Evolutionary conservation across 2,888 invertebrate genomes (phyloP), one percentile per base, ranked within the genome.

Genomic region (Pecten maximus): DNA sequence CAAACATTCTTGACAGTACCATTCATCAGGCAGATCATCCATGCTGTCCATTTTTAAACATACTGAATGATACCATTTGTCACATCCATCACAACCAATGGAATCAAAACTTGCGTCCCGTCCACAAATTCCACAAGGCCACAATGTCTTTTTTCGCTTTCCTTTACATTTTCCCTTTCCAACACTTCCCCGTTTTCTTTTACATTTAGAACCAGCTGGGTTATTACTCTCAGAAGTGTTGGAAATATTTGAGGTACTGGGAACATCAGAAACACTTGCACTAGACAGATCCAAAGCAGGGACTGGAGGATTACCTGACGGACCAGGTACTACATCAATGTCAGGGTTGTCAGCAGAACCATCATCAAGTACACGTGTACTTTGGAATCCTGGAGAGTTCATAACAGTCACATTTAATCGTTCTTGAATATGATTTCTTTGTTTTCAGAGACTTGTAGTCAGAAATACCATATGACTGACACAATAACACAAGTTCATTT

Each of bases 71-170:
- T 40, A 88, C 88, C 88, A 88, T 35, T 28, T 44, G 19, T 90
- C 87, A 90, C 90, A 90, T 44, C 87, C 60, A 28, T 90, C 88
- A 87, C 87, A 90, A 0, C 90, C 88, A 50, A 90, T 88, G 35
- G 87, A 74, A 88, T 90, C 87, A 12, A 8, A 3, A 88, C 40
- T 50, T 12, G 40, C 74, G 35, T 88, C 90, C 19, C 40, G 23
- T 8, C 28, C 40, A 40, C 88, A 90, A 8, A 90, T 40, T 23
- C 90, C 90, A 90, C 88, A 87, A 19, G 87, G 90, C 16, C 40
- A 90, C 40, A 88, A 88, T 35, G 4, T 50, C 12, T 40, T 40
- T 87, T 40, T 44, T 89, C 54, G 50, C 88, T 87, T 40, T 19
- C 50, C 87, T 15, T 86, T 15, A 40, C 23, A 0, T 40, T 40